Evolutionary conservation across 2,888 invertebrate genomes (phyloP).

Genomic region (Furcula furcula): DNA sequence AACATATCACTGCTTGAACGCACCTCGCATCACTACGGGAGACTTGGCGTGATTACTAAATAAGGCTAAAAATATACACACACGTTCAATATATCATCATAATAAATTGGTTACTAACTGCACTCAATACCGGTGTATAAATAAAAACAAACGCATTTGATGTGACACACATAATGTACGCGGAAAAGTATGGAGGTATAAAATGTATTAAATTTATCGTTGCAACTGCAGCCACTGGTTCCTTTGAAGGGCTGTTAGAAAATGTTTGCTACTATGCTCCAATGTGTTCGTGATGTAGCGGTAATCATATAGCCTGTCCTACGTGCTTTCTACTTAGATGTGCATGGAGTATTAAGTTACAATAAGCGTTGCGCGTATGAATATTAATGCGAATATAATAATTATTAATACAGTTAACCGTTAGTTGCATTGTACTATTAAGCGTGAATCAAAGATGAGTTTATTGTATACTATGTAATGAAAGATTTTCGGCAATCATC

Average conservation of each 20-base stretch:
- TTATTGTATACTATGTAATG: too few relatives aligned
- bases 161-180: background rate
- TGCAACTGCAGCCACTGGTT: slow-evolving; percentile 6
- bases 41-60: slow-evolving; percentile 55
- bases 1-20: slow-evolving; percentile 37
- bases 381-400: slow-evolving; percentile 5
- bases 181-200: background rate
- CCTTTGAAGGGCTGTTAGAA: slow-evolving; percentile 39
- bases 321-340: slow-evolving; percentile 45
- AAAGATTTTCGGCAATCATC: too few relatives aligned
- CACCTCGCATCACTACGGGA: slow-evolving; percentile 40
- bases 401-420: background rate
- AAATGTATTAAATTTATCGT: slow-evolving; percentile 3
- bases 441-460: too few relatives aligned
- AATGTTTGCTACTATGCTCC: slow-evolving; percentile 27
- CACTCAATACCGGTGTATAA: slow-evolving; percentile 4
- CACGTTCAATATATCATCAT: slow-evolving; percentile 42
- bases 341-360: slow-evolving; percentile 32
- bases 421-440: background rate
- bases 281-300: slow-evolving; percentile 20
- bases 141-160: too few relatives aligned
- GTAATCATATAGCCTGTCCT: slow-evolving; percentile 36
- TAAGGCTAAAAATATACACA: slow-evolving; percentile 48
- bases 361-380: slow-evolving; percentile 7
- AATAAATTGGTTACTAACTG: slow-evolving; percentile 27